These are phyloP conservation scores for Microctenopoma stevenorrisi DNA, from an alignment of 2,797 vertebrate genomes.

Conservation along the genomic window DNA sequence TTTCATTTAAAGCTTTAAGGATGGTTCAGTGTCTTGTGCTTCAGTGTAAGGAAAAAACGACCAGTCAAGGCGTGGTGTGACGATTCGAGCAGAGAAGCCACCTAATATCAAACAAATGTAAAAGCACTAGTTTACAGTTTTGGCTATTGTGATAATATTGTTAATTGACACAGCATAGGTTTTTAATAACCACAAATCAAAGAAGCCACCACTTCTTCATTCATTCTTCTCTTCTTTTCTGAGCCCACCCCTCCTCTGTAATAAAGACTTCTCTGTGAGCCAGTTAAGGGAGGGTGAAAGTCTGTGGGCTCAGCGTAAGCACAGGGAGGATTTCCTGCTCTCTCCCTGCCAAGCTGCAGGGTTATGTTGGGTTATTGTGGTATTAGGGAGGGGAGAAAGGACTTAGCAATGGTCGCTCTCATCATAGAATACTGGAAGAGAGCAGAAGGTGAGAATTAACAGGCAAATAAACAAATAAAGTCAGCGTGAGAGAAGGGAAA, in stretches of 20 bases:
- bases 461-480: constrained; percentile 34
- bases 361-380: constrained; percentile 73
- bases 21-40: too few species aligned
- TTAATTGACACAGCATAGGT: constrained; percentile 15
- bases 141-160: background rate
- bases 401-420: constrained; percentile 59
- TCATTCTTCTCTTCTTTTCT: constrained; percentile 44
- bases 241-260: constrained; percentile 53
- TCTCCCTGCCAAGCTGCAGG: constrained; percentile 69
- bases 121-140: background rate
- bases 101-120: too few species aligned
- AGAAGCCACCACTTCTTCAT: constrained; percentile 43
- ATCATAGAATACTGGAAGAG: constrained; percentile 40
- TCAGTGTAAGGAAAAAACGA: too few species aligned
- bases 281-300: constrained; percentile 65
- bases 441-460: constrained; percentile 14
- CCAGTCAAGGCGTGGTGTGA: too few species aligned
- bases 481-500: background rate
- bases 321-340: constrained; percentile 74
- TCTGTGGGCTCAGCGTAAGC: constrained; percentile 74
- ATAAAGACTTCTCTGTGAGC: constrained; percentile 79
- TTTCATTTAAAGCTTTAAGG: too few species aligned
- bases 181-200: constrained; percentile 34
- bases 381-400: constrained; percentile 62
- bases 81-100: too few species aligned